Conservation (phyloP, 2,888 invertebrate genomes). For the Druceiella hillmani region DNA sequence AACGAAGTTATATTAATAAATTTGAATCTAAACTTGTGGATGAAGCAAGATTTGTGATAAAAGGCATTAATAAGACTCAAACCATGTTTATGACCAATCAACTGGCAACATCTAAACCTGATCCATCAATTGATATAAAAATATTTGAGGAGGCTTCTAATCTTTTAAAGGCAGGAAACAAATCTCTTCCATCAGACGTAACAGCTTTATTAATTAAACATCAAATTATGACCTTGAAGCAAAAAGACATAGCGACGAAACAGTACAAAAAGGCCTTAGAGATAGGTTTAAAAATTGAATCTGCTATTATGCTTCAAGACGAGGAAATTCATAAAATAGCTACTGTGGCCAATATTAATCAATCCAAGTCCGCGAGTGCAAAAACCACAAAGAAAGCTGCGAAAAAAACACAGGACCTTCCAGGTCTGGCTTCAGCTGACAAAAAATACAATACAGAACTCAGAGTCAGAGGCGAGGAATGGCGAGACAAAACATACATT, state of each 20-base stretch:
- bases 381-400: constrained; percentile 29
- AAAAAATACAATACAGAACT: constrained; percentile 47
- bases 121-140: constrained; percentile 37
- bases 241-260: constrained; percentile 39
- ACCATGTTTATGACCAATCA: constrained; percentile 48
- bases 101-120: constrained; percentile 41
- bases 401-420: constrained; percentile 30
- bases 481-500: constrained; percentile 48
- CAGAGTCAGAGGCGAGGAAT: constrained; percentile 49
- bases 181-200: constrained; percentile 39
- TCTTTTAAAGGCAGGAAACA: constrained; percentile 36
- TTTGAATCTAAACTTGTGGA: constrained; percentile 39
- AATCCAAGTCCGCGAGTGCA: constrained; percentile 24
- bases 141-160: constrained; percentile 43
- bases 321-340: constrained; percentile 37
- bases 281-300: constrained; percentile 38
- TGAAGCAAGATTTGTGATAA: constrained; percentile 42
- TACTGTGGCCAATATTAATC: constrained; percentile 30
- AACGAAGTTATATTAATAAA: constrained; percentile 38
- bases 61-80: constrained; percentile 45
- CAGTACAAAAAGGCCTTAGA: constrained; percentile 37
- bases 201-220: constrained; percentile 41
- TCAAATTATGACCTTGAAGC: constrained; percentile 43
- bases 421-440: constrained; percentile 27
- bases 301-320: constrained; percentile 36